These are phyloP conservation scores for Oligia fasciuncula DNA, from an alignment of 2,888 invertebrate species.

Conservation along the genomic window DNA sequence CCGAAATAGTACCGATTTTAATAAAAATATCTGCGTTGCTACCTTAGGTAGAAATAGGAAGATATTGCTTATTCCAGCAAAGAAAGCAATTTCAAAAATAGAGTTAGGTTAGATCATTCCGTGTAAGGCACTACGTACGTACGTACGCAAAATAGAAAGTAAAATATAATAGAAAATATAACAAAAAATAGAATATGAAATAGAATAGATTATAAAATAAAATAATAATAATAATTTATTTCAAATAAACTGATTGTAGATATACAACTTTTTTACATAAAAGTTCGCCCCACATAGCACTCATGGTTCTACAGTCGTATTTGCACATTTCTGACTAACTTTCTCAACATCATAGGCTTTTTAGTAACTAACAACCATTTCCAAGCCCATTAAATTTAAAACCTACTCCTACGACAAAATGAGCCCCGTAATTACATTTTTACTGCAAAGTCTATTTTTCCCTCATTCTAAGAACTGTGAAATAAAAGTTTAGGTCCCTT, in stretches of 20 bases:
- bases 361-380: conserved; percentile 20
- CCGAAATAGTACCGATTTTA: not conserved
- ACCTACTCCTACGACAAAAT: conserved; percentile 34
- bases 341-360: not conserved
- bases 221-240: too few relatives aligned
- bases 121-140: not conserved
- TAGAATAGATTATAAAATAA: not conserved
- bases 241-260: too few relatives aligned
- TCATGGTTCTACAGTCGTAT: not conserved
- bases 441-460: conserved; percentile 50
- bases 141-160: too few relatives aligned
- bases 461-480: conserved; percentile 34
- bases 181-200: not conserved
- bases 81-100: not conserved
- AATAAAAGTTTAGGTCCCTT: conserved; percentile 54
- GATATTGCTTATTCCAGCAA: not conserved
- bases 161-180: not conserved
- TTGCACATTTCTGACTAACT: not conserved
- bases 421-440: conserved; percentile 50
- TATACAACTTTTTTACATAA: too few relatives aligned
- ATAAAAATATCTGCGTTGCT: not conserved
- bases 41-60: not conserved
- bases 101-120: not conserved
- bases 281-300: not conserved
- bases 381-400: conserved; percentile 41